Conservation (phyloP, 2,888 invertebrate species). For the Strigamia transsilvanica region DNA sequence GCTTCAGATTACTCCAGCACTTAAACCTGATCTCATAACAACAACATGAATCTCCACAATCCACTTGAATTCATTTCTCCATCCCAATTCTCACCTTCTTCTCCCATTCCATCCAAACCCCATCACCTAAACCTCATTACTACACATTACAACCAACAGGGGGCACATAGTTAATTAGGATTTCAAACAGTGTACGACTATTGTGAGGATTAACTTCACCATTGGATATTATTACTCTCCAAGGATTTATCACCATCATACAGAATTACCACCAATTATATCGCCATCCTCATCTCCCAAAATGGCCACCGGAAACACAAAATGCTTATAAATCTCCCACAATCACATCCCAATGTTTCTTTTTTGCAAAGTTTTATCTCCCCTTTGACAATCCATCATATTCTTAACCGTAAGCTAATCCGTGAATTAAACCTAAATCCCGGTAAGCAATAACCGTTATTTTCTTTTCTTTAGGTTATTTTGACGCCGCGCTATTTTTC, state of each 20-base stretch:
- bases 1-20: too few relatives aligned
- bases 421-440: neutral
- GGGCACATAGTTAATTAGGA: constrained; percentile 28
- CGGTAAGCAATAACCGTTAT: too few relatives aligned
- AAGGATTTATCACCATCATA: constrained; percentile 12
- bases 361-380: neutral
- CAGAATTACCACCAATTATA: too few relatives aligned
- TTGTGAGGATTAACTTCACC: constrained; percentile 3
- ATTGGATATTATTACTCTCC: neutral
- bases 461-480: too few relatives aligned
- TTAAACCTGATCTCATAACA: too few relatives aligned
- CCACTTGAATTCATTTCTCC: neutral
- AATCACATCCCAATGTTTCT: too few relatives aligned
- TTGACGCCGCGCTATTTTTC: too few relatives aligned
- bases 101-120: neutral
- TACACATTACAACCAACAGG: constrained; percentile 4
- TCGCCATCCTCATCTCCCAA: neutral
- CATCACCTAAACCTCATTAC: constrained; percentile 6
- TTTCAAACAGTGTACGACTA: constrained; percentile 4
- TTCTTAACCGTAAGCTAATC: too few relatives aligned
- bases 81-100: neutral
- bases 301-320: neutral
- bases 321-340: neutral
- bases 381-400: neutral
- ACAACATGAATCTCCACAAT: neutral